Conservation (phyloP, 2,797 vertebrate species). For the Silurus lanzhouensis region DNA sequence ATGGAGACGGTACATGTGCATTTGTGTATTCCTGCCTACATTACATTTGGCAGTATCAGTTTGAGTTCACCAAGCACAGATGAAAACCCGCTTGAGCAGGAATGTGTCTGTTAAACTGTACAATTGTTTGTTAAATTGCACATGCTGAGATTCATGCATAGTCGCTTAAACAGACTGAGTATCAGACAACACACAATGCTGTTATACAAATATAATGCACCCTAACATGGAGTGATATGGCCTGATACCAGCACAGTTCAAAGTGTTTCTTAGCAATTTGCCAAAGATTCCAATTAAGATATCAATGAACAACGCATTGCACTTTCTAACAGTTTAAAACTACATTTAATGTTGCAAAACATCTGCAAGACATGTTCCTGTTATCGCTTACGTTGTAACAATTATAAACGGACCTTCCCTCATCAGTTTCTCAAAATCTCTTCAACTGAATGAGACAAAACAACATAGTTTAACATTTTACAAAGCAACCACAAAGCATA, state of each 20-base stretch:
- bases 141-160: background rate
- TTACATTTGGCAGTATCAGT: constrained; percentile 18
- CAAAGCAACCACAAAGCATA: background rate
- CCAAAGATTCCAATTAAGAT: background rate
- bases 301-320: constrained; percentile 22
- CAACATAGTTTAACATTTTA: background rate
- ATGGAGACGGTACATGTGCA: constrained; percentile 8
- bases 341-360: background rate
- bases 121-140: background rate
- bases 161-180: background rate
- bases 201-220: constrained; percentile 3
- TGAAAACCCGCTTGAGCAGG: background rate
- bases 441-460: background rate
- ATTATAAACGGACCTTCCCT: background rate
- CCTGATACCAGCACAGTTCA: background rate
- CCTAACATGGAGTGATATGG: background rate
- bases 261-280: background rate
- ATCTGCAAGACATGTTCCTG: background rate
- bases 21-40: constrained; percentile 30
- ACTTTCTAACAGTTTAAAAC: background rate
- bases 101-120: background rate
- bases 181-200: background rate
- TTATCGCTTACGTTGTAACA: background rate
- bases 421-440: background rate
- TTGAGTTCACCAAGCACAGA: constrained; percentile 9